Evolutionary conservation across 2,113 vertebrate genomes (phyloP), one percentile per base, ranked within the genome.

Genomic region (cat (Felis catus)): DNA sequence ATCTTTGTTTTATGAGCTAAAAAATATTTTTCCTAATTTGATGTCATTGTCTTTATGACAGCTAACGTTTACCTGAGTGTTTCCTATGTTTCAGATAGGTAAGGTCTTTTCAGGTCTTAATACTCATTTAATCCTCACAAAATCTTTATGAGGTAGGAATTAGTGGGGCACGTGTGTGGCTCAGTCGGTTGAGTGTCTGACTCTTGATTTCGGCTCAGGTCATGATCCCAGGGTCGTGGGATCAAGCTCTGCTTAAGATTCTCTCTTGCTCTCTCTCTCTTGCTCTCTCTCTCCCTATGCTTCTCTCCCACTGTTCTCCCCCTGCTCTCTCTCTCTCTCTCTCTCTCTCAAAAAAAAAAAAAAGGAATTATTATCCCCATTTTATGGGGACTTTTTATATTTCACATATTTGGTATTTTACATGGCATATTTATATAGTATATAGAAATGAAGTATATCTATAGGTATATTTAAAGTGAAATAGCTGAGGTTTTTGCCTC

Each of bases 1-100:
- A 31, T 92, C 18, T 81, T 83, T 88, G 10, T 68, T 89, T 53
- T 55, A 41, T 84, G 45, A 94, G 27, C 41, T 79, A 61, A 87
- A 89, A 45, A 48, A 19, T 70, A 89, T 76, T 94, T 95, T 83
- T 91, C 29, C 82, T 91, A 66, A 91, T 48, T 94, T 96, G 55
- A 58, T 83, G 8, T 29, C 33, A 18, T 86, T 93, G 51, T 88
- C 23, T 48, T 78, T 87, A 71, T 70, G 45, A 74, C 25, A 68
- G 33, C 18, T 80, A 48, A 94, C 9, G 71, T 88, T 92, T 85
- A 79, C 16, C 15, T 74, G 51, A 95, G 16, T 33, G 5, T 79
- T 83, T 95, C 66, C 18, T 66, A 23, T 91, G 31, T 51, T 53
- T 15, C 11, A 73, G 53, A 25, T 68, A 66, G 27, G 41, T 36